Percentiles rank a stretch among this genome's conserved stretches.
phyloP scores from a whole-genome alignment of 2,888 invertebrate species.

The Orthonevra nobilis region DNA sequence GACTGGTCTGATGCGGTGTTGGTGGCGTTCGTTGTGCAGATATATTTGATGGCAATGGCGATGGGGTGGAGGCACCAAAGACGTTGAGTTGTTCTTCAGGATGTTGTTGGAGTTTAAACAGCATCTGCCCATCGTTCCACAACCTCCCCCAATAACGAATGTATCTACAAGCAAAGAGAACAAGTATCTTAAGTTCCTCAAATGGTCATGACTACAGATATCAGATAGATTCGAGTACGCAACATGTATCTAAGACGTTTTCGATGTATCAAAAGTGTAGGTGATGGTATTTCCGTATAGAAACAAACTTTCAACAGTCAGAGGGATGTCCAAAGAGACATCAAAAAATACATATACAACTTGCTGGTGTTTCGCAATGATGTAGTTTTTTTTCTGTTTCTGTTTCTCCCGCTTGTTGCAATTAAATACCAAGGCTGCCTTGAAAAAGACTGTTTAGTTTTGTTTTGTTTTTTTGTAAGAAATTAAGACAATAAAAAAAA shows the following conservation, averaged over 20 bases:
- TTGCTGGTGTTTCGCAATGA: neutral
- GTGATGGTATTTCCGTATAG: slow-evolving; percentile 44
- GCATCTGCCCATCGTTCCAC: slow-evolving; percentile 58
- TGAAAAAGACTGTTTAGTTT: neutral
- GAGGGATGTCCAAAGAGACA: neutral
- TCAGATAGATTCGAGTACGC: slow-evolving; percentile 11
- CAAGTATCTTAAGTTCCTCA: slow-evolving; percentile 57
- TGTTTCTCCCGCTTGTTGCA: slow-evolving; percentile 32
- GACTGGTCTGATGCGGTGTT: too few species aligned
- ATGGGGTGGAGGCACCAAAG: neutral
- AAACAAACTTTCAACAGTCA: slow-evolving; percentile 7
- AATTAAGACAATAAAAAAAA: slow-evolving; percentile 10
- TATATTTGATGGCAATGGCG: too few species aligned
- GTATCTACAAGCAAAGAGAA: slow-evolving; percentile 1
- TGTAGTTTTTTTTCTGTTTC: too few species aligned
- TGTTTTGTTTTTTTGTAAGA: neutral
- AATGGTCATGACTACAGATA: slow-evolving; percentile 44
- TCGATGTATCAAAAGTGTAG: neutral
- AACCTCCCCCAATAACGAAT: neutral
- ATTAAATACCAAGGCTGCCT: slow-evolving; percentile 23
- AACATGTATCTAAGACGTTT: slow-evolving; percentile 41
- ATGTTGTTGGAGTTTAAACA: slow-evolving; percentile 58
- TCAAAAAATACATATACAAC: too few species aligned
- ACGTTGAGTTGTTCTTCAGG: slow-evolving; percentile 37
- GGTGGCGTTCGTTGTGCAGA: slow-evolving; percentile 7